Conservation (phyloP, 2,888 invertebrate species). For the Dioctria rufipes region DNA sequence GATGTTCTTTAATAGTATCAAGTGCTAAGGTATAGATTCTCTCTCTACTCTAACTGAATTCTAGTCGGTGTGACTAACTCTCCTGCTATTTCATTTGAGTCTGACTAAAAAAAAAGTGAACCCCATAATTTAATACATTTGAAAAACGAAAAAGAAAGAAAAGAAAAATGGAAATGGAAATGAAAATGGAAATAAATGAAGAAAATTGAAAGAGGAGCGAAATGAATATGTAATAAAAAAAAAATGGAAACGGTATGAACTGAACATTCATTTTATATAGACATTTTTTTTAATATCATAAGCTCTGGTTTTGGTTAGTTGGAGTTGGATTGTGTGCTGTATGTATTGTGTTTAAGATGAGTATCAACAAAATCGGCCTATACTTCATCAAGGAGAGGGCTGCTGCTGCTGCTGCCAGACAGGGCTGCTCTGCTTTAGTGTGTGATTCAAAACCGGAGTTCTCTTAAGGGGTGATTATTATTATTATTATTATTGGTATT, state of each 20-base stretch:
- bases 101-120: constrained; percentile 47
- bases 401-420: background rate
- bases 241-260: constrained; percentile 33
- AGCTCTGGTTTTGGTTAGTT: background rate
- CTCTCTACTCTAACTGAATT: constrained; percentile 1
- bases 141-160: constrained; percentile 40
- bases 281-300: constrained; percentile 20
- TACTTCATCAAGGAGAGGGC: background rate
- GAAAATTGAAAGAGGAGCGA: background rate
- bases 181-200: background rate
- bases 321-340: background rate
- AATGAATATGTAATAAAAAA: background rate
- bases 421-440: background rate
- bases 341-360: constrained; percentile 14
- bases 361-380: constrained; percentile 19
- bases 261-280: constrained; percentile 13
- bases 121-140: constrained; percentile 49
- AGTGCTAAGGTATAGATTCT: constrained; percentile 40
- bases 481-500: background rate
- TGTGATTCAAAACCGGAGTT: constrained; percentile 25
- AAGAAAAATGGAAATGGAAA: constrained; percentile 8
- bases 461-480: constrained; percentile 32
- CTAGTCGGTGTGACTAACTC: constrained; percentile 49
- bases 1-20: constrained; percentile 12
- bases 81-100: constrained; percentile 41